Evolutionary conservation across 2,113 vertebrate species (phyloP).

Genomic region (Cyanistes caeruleus): DNA sequence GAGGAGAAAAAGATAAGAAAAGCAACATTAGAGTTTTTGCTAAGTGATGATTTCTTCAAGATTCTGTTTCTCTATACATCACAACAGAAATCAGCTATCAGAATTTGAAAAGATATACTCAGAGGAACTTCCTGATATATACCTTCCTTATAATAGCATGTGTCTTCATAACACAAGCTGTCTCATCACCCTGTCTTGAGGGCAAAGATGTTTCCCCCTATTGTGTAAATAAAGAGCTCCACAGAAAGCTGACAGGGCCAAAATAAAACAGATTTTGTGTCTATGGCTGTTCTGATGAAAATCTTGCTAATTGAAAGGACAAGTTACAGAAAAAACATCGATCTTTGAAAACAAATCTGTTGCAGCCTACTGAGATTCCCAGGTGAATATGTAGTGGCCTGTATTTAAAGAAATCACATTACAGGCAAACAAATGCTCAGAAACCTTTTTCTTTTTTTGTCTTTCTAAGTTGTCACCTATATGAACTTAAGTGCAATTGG

Average conservation of each 20-base stretch:
- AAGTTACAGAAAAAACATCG: background rate
- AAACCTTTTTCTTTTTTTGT: background rate
- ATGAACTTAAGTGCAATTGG: background rate
- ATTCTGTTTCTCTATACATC: background rate
- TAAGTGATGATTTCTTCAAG: background rate
- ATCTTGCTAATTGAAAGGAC: conserved; percentile 7
- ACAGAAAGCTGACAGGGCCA: background rate
- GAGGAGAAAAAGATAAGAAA: background rate
- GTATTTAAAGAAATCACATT: background rate
- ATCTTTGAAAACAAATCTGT: background rate
- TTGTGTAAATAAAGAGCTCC: background rate
- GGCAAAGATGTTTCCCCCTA: background rate
- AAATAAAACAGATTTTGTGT: conserved; percentile 23
- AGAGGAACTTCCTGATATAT: background rate
- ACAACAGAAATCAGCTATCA: background rate
- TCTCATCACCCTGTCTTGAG: background rate
- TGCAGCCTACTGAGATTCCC: background rate
- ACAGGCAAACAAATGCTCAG: background rate
- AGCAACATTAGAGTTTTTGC: background rate
- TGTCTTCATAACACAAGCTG: background rate
- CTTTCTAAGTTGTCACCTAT: background rate
- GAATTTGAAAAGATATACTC: background rate
- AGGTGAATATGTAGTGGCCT: background rate
- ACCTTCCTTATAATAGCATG: background rate
- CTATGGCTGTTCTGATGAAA: background rate